These are phyloP conservation scores for Horisme vitalbata DNA, from an alignment of 2,888 invertebrate species.

Conservation along the genomic window DNA sequence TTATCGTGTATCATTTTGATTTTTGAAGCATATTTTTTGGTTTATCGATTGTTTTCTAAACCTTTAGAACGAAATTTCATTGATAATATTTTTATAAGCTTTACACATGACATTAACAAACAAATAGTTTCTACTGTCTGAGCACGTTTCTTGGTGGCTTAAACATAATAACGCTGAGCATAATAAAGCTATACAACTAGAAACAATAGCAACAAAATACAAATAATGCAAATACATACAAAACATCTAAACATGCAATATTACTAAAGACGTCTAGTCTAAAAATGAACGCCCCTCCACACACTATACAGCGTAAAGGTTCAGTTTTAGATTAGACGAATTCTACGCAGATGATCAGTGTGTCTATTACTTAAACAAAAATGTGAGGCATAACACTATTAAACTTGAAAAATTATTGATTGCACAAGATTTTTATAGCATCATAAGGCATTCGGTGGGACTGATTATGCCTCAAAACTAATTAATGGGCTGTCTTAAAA, in stretches of 20 bases:
- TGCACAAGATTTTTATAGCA: slow-evolving; percentile 31
- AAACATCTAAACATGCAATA: slow-evolving; percentile 25
- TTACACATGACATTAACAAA: not conserved
- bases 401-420: slow-evolving; percentile 9
- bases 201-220: slow-evolving; percentile 21
- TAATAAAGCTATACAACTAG: slow-evolving; percentile 23
- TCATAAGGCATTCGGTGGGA: slow-evolving; percentile 50
- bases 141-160: slow-evolving; percentile 6
- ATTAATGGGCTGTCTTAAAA: not conserved
- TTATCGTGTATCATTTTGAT: too few relatives aligned
- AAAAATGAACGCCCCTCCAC: not conserved
- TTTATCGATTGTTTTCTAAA: too few relatives aligned
- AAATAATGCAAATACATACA: slow-evolving; percentile 19
- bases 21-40: too few relatives aligned
- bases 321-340: too few relatives aligned
- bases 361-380: too few relatives aligned
- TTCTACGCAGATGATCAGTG: too few relatives aligned
- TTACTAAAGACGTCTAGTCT: not conserved
- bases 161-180: slow-evolving; percentile 15
- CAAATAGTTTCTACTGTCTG: not conserved
- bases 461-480: slow-evolving; percentile 37
- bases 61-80: too few relatives aligned
- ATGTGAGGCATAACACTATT: too few relatives aligned
- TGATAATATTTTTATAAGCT: too few relatives aligned
- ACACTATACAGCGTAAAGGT: too few relatives aligned